Conservation (phyloP, 2,113 vertebrate genomes). For the Coptodon bakossiorum region DNA sequence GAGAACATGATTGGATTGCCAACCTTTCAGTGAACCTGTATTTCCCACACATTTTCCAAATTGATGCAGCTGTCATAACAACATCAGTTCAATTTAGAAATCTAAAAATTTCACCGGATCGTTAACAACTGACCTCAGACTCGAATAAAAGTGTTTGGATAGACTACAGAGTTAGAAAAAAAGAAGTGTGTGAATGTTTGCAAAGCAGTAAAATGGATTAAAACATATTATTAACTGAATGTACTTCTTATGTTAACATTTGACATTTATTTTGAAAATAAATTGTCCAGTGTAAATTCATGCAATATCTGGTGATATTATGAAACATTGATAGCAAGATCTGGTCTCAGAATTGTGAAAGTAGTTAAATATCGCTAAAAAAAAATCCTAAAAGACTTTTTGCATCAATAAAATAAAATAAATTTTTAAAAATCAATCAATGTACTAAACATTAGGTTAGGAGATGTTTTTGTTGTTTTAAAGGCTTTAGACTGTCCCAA, state of each 20-base stretch:
- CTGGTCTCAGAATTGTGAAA: not conserved
- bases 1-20: not conserved
- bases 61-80: not conserved
- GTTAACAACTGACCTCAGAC: not conserved
- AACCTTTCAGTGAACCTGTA: not conserved
- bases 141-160: not conserved
- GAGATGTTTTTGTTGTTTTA: too few relatives aligned
- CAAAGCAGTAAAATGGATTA: not conserved
- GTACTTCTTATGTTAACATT: not conserved
- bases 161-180: not conserved
- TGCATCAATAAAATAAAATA: not conserved
- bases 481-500: too few relatives aligned
- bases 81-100: not conserved
- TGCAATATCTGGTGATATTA: not conserved
- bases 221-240: not conserved
- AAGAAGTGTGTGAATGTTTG: not conserved
- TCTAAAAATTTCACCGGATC: not conserved
- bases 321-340: not conserved
- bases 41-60: not conserved
- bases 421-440: not conserved
- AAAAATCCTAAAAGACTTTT: not conserved
- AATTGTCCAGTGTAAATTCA: not conserved
- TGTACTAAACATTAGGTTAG: not conserved
- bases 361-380: not conserved
- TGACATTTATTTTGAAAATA: not conserved